Conservation (phyloP, 2,888 invertebrate species). For the Aspidiotus destructor region DNA sequence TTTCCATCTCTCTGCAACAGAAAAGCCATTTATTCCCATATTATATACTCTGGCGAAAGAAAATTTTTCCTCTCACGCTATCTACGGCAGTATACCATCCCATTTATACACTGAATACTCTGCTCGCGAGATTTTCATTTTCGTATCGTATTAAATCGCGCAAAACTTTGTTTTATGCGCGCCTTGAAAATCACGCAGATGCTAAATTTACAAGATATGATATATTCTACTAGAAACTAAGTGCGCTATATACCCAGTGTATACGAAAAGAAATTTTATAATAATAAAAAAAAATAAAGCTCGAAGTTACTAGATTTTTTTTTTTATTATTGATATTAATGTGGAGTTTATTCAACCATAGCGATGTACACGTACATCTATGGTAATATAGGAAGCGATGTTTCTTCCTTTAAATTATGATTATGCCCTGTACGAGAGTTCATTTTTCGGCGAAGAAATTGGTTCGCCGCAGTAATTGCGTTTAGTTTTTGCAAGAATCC, state of each 20-base stretch:
- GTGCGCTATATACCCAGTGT: no score
- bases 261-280: constrained; percentile 2
- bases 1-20: constrained; percentile 29
- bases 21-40: not conserved
- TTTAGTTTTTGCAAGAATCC: no score
- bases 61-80: no score
- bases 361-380: not conserved
- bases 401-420: not conserved
- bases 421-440: not conserved
- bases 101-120: no score
- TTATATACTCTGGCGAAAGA: no score
- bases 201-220: no score
- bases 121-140: no score
- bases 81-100: no score
- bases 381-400: not conserved
- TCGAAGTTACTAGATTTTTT: not conserved
- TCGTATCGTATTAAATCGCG: no score
- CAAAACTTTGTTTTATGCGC: not conserved
- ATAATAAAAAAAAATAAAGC: not conserved
- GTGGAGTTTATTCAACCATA: not conserved
- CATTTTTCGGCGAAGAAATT: not conserved
- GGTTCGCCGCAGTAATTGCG: no score
- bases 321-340: constrained; percentile 2
- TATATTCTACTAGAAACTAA: no score
- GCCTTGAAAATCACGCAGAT: not conserved